Base-by-base conservation (phyloP, 2,888 invertebrate genomes). In the Lymantria dispar region DNA sequence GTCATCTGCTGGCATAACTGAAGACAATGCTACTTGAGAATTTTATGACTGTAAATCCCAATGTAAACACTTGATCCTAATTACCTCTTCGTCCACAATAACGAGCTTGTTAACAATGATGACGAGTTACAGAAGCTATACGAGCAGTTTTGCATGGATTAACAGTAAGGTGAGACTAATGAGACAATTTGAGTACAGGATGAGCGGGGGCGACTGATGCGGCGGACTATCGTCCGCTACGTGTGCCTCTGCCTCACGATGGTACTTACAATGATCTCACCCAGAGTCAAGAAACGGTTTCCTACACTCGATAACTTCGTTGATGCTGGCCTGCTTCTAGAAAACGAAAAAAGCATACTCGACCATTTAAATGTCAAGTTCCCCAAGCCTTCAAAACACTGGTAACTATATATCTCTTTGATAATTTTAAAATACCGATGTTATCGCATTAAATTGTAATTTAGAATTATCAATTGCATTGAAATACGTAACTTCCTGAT, bases 271-370 rank as follows among this genome's bases (percentile, higher is more conserved):
- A 96, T 96, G 93, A 95, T 98, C 58, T 96, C 97, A 47, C 97
- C 97, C 0, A 92, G 95, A 43, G 98, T 98, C 22, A 97, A 97
- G 80, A 97, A 97, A 78, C 93, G 97, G 12, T 98, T 98, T 79
- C 97, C 97, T 0, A 95, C 95, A 0, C 85, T 97, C 52, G 94
- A 95, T 59, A 96, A 97, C 80, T 94, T 97, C 52, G 95, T 97
- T 7, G 97, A 97, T 56, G 95, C 97, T 8, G 97, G 97, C 64
- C 87, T 98, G 40, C 85, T 98, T 40, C 92, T 95, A 51, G 95
- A 96, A 56, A 97, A 96, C 73, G 98, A 98, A 80, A 94, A 95
- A 68, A 87, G 88, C 39, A 96, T 97, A 60, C 94, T 98, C 56
- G 94, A 95, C 50, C 94, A 95, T 70, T 89, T 98, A 69, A 96